Evolutionary conservation across 2,797 vertebrate genomes (phyloP), one percentile per base, ranked within the genome.

Genomic region (Pseudopleuronectes americanus): DNA sequence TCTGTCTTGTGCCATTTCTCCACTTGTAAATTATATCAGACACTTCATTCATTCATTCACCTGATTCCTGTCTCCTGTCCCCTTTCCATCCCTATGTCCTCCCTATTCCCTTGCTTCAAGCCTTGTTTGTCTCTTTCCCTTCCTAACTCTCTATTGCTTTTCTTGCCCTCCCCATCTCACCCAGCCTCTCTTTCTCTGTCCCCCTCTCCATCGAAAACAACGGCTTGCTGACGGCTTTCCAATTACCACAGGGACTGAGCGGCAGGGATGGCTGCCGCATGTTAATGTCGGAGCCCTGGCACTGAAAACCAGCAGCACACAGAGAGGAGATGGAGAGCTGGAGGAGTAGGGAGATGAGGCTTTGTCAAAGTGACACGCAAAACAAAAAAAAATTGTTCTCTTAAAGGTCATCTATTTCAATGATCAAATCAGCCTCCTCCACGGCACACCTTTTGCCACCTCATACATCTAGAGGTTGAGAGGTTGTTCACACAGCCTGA

Each of bases 221-320:
- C 55, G 66, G 69, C 87, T 91, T 73, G 78, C 79, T 89, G 91
- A 94, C 80, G 90, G 88, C 89, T 94, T 94, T 94, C 92, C 93
- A 93, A 94, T 94, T 93, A 95, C 91, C 84, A 84, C 85, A 89
- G 86, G 89, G 90, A 90, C 87, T 77, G 82, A 83, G 83, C 81
- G 79, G 85, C 84, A 68, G 64, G 78, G 85, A 87, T 86, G 82
- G 89, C 87, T 90, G 87, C 87, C 64, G 87, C 91, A 93, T 94
- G 90, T 92, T 94, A 93, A 94, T 92, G 85, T 64, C 79, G 77
- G 57, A 84, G 77, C 71, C 52, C 49, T 1, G 26, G 74, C 69
- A 68, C 62, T 81, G 67, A 91, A 77, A 79, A 80, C 78, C 75
- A 82, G 79, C 76, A 56, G 71, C 57, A 67, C 65, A 81, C 61